A percentile compares a stretch with the other conserved stretches of the same genome.
Conservation (phyloP, 1,140 invertebrate species). For the Brachionus koreanus region DNA sequence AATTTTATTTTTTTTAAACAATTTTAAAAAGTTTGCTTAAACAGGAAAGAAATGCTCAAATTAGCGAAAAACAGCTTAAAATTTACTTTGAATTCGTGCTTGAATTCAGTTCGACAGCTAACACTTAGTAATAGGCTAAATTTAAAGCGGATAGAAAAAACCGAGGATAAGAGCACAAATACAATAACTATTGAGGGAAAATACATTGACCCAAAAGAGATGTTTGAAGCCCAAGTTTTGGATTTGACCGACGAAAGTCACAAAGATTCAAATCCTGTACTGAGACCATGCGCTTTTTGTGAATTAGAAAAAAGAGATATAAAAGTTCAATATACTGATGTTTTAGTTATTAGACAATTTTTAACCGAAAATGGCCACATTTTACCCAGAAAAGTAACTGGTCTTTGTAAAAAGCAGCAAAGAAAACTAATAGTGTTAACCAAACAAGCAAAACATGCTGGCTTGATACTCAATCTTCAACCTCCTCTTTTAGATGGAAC, state of each 20-base stretch:
- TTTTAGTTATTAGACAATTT: slow-evolving; percentile 83
- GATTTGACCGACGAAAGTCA: background rate
- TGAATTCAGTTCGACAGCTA: background rate
- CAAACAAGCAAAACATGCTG: slow-evolving; percentile 79
- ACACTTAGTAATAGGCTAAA: background rate
- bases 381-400: slow-evolving; percentile 72
- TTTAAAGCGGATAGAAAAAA: slow-evolving; percentile 36
- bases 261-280: background rate
- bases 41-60: background rate
- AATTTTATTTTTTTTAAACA: background rate
- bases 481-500: slow-evolving; percentile 33
- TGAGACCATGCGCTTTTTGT: slow-evolving; percentile 37
- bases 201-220: slow-evolving; percentile 31
- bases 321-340: slow-evolving; percentile 62
- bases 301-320: slow-evolving; percentile 41
- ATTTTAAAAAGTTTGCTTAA: background rate
- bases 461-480: slow-evolving; percentile 55
- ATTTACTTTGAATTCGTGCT: background rate
- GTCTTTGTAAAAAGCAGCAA: slow-evolving; percentile 74
- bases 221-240: background rate
- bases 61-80: background rate
- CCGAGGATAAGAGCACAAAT: slow-evolving; percentile 7
- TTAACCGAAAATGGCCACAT: slow-evolving; percentile 74
- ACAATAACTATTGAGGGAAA: slow-evolving; percentile 34
- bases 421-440: slow-evolving; percentile 70